Conservation (phyloP, 2,113 vertebrate species). For the Pollimyrus isidori region DNA sequence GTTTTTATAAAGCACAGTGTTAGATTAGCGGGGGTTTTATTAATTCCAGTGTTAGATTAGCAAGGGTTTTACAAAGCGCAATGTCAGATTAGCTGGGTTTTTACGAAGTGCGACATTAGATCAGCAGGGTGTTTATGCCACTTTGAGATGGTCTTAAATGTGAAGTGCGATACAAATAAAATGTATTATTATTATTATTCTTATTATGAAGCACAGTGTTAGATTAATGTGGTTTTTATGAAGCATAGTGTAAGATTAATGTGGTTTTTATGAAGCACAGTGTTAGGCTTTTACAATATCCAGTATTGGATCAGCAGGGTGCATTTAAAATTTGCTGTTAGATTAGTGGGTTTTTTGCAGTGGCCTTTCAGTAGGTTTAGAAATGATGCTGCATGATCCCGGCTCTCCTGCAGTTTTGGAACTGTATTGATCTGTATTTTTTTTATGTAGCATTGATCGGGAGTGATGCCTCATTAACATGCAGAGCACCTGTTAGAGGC, state of each 20-base stretch:
- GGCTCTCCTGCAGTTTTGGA: not conserved
- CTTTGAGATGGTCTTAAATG: too few species aligned
- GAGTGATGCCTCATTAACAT: not conserved
- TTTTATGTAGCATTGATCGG: too few species aligned
- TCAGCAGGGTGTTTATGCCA: not conserved
- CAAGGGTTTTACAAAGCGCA: rapidly evolving
- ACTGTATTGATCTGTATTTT: not conserved
- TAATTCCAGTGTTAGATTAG: not conserved
- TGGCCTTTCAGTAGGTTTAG: not conserved
- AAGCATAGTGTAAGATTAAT: not conserved
- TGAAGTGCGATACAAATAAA: too few species aligned
- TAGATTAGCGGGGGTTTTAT: not conserved
- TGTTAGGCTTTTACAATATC: not conserved
- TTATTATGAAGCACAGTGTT: not conserved
- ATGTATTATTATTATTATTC: too few species aligned
- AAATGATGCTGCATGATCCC: not conserved
- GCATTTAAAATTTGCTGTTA: not conserved
- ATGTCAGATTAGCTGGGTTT: not conserved
- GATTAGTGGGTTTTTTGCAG: not conserved
- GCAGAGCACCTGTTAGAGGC: not conserved
- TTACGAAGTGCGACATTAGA: not conserved
- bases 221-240: not conserved
- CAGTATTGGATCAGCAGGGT: not conserved
- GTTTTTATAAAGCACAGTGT: not conserved
- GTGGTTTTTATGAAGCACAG: not conserved